Base-by-base conservation (phyloP, 1,140 invertebrate genomes). In the Drosophila nikananu region DNA sequence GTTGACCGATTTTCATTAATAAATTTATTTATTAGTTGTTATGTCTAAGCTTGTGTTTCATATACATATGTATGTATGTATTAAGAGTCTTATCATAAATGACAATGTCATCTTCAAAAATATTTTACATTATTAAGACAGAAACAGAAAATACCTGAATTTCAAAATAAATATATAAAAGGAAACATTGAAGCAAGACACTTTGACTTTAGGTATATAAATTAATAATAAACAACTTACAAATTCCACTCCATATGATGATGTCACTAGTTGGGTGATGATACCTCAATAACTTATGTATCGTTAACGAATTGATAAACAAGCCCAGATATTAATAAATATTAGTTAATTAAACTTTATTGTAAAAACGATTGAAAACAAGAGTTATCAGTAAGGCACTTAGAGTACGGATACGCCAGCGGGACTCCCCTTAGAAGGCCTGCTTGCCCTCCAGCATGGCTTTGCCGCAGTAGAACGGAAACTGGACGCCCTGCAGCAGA, bases 401-500 rank as follows among this genome's bases (percentile, higher is more conserved):
- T 77, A 89, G 65, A 39, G 8, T 27, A 39, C 41, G 30, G 32
- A 51, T 63, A 46, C 2, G 25, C 13, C 41, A 44, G 52, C 37
- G n/a, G 46, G 32, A 48, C 23, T 12, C 35, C 62, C 61, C 37
- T 25, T 89, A 92, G 64, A 72, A 92, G 48, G 81, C 72, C 10
- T 70, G 48, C 35, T 81, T 91, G 62, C 95, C 95, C 49, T 95
- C 94, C 91, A 95, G 91, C 95, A 96, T 96, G 44, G 94, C 94
- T 84, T 95, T 93, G 10, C 95, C 95, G 80, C 95, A 96, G 79
- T 95, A 94, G 84, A 94, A 94, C 13, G 96, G 95, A 77, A 96
- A 95, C 80, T 96, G 96, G 27, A 96, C 91, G 9, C 95, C 95
- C 86, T 95, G 93, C 59, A 96, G 91, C 44, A 97, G 91, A 55